Evolutionary conservation across 2,888 invertebrate genomes (phyloP).

Genomic region (Stictocephala bisonia): DNA sequence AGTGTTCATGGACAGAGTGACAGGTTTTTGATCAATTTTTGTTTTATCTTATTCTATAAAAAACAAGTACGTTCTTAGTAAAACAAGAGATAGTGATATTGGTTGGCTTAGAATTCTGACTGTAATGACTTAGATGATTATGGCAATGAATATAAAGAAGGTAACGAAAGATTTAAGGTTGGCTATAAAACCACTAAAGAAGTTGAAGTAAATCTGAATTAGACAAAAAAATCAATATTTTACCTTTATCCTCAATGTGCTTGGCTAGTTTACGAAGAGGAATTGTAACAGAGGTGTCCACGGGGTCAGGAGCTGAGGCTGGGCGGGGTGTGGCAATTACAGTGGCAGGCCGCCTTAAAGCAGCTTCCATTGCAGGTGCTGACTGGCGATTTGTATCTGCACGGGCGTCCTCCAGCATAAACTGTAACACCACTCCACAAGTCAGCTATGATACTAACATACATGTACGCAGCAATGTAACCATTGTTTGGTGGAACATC

Average conservation of each 20-base stretch:
- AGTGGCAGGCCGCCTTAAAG: conserved; percentile 36
- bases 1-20: too few relatives aligned
- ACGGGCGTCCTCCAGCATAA: conserved; percentile 89
- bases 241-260: conserved; percentile 75
- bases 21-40: too few relatives aligned
- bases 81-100: too few relatives aligned
- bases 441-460: too few relatives aligned
- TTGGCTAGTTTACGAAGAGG: conserved; percentile 70
- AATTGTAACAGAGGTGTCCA: conserved; percentile 72
- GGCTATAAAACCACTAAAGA: conserved; percentile 7
- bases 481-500: too few relatives aligned
- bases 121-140: too few relatives aligned
- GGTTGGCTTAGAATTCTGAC: too few relatives aligned
- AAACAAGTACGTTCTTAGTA: too few relatives aligned
- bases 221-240: not conserved
- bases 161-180: conserved; percentile 1
- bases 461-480: too few relatives aligned
- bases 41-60: too few relatives aligned
- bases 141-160: too few relatives aligned
- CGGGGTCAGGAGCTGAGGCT: conserved; percentile 69
- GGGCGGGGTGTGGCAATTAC: conserved; percentile 60
- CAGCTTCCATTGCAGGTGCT: conserved; percentile 64
- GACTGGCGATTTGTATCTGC: conserved; percentile 68
- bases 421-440: conserved; percentile 76
- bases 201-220: not conserved